Conservation (phyloP, 2,113 vertebrate genomes). For the Hippocampus zosterae region DNA sequence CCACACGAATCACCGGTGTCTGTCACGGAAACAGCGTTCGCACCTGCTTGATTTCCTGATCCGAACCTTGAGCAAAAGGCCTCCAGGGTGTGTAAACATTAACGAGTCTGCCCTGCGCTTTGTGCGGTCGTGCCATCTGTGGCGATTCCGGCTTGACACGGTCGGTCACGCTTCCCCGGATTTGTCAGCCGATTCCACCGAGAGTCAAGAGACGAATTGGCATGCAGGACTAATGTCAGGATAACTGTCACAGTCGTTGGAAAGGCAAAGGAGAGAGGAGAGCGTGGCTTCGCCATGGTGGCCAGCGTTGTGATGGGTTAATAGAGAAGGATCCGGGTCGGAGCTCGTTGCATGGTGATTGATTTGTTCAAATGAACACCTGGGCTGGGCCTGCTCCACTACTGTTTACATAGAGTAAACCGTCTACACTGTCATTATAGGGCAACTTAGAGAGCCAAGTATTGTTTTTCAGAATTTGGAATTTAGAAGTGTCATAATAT, state of each 20-base stretch:
- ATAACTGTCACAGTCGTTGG: constrained; percentile 22
- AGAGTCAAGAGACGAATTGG: constrained; percentile 31
- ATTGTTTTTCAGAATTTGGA: too few species aligned
- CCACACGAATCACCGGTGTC: not conserved
- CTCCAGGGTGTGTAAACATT: constrained; percentile 47
- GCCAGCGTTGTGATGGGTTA: constrained; percentile 26
- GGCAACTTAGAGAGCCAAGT: too few species aligned
- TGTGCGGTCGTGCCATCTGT: constrained; percentile 29
- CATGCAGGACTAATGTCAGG: constrained; percentile 25
- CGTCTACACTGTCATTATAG: too few species aligned
- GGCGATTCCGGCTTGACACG: constrained; percentile 23
- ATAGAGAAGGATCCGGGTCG: constrained; percentile 17
- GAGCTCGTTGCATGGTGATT: constrained; percentile 32
- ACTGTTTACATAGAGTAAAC: not conserved
- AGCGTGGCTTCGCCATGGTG: constrained; percentile 32
- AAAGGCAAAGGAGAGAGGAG: constrained; percentile 18
- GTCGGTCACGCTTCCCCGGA: constrained; percentile 20
- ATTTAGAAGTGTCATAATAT: too few species aligned
- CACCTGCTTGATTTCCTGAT: constrained; percentile 25
- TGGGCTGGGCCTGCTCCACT: constrained; percentile 28
- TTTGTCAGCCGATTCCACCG: constrained; percentile 22
- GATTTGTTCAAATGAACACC: constrained; percentile 44
- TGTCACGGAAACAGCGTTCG: not conserved
- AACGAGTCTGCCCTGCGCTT: constrained; percentile 28
- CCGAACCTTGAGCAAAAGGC: constrained; percentile 21